Evolutionary conservation across 64 coral and sea anemone species (phyloP).

Genomic region (Dendrophyllia cribrosa): DNA sequence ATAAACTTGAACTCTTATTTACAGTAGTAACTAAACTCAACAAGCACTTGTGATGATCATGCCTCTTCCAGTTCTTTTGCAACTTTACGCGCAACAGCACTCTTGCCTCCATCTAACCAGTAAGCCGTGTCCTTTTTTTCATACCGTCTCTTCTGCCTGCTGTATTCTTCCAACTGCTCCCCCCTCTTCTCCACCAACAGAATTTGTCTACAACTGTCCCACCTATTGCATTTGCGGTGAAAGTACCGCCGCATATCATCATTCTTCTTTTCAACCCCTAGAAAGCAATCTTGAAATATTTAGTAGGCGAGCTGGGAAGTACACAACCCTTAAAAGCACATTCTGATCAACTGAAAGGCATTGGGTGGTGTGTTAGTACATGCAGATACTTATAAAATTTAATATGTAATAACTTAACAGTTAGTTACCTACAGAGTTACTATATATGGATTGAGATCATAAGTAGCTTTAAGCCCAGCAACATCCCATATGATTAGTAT

Average conservation of each 20-base stretch:
- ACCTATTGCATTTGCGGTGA: slow-evolving; percentile 5
- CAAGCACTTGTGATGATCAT: background rate
- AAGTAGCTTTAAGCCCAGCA: background rate
- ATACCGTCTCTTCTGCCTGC: background rate
- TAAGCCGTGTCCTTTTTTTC: background rate
- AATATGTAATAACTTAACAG: background rate
- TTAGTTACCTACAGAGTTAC: background rate
- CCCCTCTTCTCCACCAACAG: background rate
- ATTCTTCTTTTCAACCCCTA: slow-evolving; percentile 26
- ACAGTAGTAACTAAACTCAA: background rate
- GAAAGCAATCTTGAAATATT: background rate
- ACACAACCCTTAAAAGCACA: background rate
- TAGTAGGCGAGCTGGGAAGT: background rate
- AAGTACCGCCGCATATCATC: slow-evolving; percentile 1
- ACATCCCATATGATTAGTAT: too few species aligned
- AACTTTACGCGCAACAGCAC: background rate
- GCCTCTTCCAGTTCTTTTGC: background rate
- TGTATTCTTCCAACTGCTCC: background rate
- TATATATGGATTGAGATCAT: background rate
- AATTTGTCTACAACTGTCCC: background rate
- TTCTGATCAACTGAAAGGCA: background rate
- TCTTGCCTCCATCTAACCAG: slow-evolving; percentile 1
- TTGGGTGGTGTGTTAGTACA: slow-evolving; percentile 2
- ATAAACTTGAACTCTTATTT: too few species aligned
- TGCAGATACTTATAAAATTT: background rate